Conservation (phyloP, 1,140 invertebrate genomes). For the Laodelphax striatellus region DNA sequence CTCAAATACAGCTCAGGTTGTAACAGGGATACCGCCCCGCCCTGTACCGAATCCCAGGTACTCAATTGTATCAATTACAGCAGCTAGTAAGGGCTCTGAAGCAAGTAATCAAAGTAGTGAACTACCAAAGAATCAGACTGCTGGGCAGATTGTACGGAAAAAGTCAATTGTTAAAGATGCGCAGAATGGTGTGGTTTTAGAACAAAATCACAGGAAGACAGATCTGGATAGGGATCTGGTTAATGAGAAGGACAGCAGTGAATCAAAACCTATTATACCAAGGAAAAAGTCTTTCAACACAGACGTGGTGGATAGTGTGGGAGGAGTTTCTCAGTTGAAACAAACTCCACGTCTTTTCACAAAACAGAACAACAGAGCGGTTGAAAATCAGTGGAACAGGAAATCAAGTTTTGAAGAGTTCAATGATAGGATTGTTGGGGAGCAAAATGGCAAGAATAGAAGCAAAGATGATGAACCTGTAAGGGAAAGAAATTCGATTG, state of each 20-base stretch:
- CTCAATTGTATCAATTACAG: conserved; percentile 10
- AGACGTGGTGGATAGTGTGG: not conserved
- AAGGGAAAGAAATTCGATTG: conserved; percentile 8
- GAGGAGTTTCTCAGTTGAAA: too few species aligned
- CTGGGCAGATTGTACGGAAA: not conserved
- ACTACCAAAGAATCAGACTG: not conserved
- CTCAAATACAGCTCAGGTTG: not conserved
- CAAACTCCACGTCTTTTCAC: too few species aligned
- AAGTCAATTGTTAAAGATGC: not conserved
- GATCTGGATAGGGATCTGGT: too few species aligned
- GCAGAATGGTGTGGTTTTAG: not conserved
- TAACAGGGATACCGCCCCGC: not conserved
- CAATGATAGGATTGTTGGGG: not conserved
- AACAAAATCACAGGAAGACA: not conserved
- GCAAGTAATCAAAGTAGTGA: not conserved
- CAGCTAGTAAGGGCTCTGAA: not conserved
- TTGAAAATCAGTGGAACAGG: too few species aligned
- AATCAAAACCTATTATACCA: not conserved
- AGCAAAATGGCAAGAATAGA: not conserved
- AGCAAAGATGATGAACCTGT: conserved; percentile 6
- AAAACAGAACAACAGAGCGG: too few species aligned
- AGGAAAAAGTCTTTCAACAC: not conserved
- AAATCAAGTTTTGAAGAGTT: too few species aligned
- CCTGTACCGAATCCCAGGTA: conserved; percentile 8
- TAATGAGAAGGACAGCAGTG: not conserved